These are phyloP conservation scores for Acanthisitta chloris DNA, from an alignment of 2,113 vertebrate genomes.

Conservation along the genomic window DNA sequence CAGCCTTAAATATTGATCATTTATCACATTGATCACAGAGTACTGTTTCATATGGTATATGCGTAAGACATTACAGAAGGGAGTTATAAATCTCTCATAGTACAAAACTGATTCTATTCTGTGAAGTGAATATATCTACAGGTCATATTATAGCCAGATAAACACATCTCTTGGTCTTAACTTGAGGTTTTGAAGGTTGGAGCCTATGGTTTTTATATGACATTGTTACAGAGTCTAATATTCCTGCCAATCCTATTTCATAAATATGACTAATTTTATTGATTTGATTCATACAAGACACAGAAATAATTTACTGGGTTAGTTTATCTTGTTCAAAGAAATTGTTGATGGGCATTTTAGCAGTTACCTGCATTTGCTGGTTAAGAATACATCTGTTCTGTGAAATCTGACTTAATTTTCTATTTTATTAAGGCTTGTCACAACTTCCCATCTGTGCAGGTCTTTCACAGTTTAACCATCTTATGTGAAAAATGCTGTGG, in stretches of 20 bases:
- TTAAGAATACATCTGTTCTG: constrained; percentile 10
- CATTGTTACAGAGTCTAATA: background rate
- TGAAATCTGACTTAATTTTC: background rate
- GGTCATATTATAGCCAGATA: background rate
- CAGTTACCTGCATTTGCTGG: constrained; percentile 33
- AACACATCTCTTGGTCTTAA: background rate
- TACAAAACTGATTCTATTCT: background rate
- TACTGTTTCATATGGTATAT: background rate
- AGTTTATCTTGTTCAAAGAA: constrained; percentile 15
- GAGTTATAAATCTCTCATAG: background rate
- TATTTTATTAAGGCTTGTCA: background rate
- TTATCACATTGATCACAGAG: background rate
- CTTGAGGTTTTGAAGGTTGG: background rate
- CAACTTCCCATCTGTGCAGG: background rate
- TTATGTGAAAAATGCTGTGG: background rate
- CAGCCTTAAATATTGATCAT: background rate
- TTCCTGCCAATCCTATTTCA: background rate
- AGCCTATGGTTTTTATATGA: background rate
- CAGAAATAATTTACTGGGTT: constrained; percentile 8
- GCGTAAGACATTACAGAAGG: rapidly evolving
- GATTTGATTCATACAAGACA: constrained; percentile 19
- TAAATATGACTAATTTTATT: background rate
- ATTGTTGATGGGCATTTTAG: constrained; percentile 23
- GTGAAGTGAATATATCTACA: background rate
- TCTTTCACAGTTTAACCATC: background rate